Conservation (phyloP, 35 echinoderm and acorn worm genomes). For the Nesometra sesokonis region DNA sequence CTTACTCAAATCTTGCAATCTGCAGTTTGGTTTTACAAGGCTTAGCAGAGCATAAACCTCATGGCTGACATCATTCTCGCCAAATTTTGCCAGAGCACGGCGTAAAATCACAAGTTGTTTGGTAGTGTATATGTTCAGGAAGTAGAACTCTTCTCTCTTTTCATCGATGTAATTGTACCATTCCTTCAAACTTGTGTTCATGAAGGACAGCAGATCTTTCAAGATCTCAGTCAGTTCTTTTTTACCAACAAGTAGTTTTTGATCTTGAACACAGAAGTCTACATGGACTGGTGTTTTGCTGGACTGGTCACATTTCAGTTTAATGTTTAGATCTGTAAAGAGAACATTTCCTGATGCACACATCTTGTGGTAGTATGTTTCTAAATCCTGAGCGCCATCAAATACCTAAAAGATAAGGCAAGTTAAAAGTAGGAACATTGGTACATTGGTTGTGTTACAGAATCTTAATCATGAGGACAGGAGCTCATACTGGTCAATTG, state of each 20-base stretch:
- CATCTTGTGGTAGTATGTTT: background rate
- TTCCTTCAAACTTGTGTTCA: background rate
- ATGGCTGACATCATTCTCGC: background rate
- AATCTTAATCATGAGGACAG: too few relatives aligned
- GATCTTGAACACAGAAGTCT: constrained; percentile 6
- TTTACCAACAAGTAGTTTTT: background rate
- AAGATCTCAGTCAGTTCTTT: background rate
- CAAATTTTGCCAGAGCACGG: background rate
- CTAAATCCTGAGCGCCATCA: background rate
- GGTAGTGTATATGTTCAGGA: constrained; percentile 13
- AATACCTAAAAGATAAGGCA: constrained; percentile 2
- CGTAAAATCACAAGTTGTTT: constrained; percentile 20
- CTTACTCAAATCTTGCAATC: background rate
- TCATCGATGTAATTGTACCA: constrained; percentile 24
- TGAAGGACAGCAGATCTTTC: background rate
- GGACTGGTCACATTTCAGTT: background rate
- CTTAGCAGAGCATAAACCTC: background rate
- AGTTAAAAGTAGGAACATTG: too few relatives aligned
- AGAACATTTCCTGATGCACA: constrained; percentile 21
- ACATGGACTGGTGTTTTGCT: constrained; percentile 3
- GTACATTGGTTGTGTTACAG: too few relatives aligned
- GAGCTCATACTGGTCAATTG: too few relatives aligned
- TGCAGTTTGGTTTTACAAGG: background rate
- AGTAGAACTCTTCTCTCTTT: constrained; percentile 6
- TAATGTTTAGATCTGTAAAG: background rate